A percentile compares a stretch with the other conserved stretches of the same genome.
Evolutionary conservation across 2,888 invertebrate species (phyloP).

Genomic region (Nyleta sp.): DNA sequence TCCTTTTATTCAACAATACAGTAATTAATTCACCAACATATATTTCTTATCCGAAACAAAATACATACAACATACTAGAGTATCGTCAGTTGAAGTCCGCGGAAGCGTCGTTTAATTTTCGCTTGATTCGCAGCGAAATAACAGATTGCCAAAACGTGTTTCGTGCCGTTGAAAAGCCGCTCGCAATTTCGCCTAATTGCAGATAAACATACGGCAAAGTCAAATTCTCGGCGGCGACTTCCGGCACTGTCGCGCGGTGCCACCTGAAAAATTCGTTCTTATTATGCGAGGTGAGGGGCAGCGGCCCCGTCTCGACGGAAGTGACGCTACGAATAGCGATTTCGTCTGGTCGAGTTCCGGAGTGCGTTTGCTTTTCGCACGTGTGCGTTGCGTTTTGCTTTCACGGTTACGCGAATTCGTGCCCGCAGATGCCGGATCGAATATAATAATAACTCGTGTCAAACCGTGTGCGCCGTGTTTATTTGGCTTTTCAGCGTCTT

Average conservation of each 20-base stretch:
- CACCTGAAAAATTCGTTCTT: constrained; percentile 55
- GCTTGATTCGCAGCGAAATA: neutral
- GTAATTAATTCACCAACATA: too few species aligned
- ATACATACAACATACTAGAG: too few species aligned
- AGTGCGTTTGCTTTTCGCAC: constrained; percentile 53
- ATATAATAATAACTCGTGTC: constrained; percentile 46
- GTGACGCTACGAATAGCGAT: constrained; percentile 60
- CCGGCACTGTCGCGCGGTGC: constrained; percentile 19
- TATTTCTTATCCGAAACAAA: too few species aligned
- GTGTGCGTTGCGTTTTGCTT: constrained; percentile 31
- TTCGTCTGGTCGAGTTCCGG: constrained; percentile 60
- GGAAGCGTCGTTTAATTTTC: too few species aligned
- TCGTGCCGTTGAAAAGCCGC: neutral
- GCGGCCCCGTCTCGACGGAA: constrained; percentile 50
- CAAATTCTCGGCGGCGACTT: constrained; percentile 39
- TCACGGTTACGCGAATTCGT: constrained; percentile 39
- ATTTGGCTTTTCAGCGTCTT: constrained; percentile 39
- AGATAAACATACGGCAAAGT: constrained; percentile 23
- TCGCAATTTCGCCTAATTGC: constrained; percentile 2
- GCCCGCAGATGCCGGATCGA: constrained; percentile 36
- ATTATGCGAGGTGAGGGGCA: constrained; percentile 50
- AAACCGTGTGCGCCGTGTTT: constrained; percentile 27
- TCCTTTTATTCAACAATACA: too few species aligned
- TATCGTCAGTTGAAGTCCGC: too few species aligned
- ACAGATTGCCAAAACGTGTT: neutral